phyloP scores from a whole-genome alignment of 2,888 invertebrate species.

The Punctoribates punctum region DNA sequence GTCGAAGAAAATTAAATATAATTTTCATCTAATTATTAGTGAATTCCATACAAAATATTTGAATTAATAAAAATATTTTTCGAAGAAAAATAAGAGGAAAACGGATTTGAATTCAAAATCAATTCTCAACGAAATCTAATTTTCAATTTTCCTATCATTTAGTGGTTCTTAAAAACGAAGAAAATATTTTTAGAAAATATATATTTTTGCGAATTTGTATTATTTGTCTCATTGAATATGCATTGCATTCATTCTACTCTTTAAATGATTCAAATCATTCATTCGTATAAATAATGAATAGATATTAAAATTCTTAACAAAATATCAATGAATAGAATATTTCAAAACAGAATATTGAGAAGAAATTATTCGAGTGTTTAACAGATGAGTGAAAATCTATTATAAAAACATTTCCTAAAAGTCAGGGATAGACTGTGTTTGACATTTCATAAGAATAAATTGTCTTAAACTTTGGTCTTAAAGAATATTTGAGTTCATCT shows the following conservation, averaged over 20 bases:
- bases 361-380: not conserved
- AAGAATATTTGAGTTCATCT: not conserved
- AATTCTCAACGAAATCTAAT: too few species aligned
- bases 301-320: not conserved
- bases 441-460: not conserved
- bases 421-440: not conserved
- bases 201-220: not conserved
- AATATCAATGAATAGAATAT: not conserved
- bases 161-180: too few species aligned
- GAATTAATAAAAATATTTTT: too few species aligned
- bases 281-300: not conserved
- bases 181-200: constrained; percentile 17
- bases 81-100: too few species aligned
- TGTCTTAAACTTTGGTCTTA: not conserved
- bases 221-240: constrained; percentile 2
- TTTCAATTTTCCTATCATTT: too few species aligned
- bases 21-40: too few species aligned
- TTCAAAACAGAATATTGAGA: not conserved
- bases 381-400: not conserved
- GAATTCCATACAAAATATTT: too few species aligned
- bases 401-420: not conserved
- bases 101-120: too few species aligned
- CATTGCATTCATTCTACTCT: not conserved
- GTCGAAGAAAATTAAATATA: too few species aligned
- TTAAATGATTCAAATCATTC: not conserved